A percentile compares a stretch with the other conserved stretches of the same genome.
Conservation (phyloP, 2,888 invertebrate species). For the Conops quadrifasciatus region DNA sequence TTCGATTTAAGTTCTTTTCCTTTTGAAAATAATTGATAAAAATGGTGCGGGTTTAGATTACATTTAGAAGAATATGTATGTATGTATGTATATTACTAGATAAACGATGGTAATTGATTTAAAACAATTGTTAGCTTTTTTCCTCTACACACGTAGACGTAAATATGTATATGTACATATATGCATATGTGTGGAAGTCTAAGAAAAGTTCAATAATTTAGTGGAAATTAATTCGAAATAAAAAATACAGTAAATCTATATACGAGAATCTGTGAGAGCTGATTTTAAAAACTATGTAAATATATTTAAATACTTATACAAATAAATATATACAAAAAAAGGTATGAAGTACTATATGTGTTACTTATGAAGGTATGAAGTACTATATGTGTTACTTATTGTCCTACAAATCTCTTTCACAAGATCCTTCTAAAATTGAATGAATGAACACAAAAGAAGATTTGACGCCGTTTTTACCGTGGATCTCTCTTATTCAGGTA, state of each 20-base stretch:
- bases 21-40: conserved; percentile 19
- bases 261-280: conserved; percentile 28
- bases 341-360: not conserved
- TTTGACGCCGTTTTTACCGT: too few species aligned
- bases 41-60: conserved; percentile 30
- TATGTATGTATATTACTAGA: conserved; percentile 13
- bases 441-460: too few species aligned
- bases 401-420: too few species aligned
- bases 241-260: conserved; percentile 19
- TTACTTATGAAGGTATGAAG: not conserved
- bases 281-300: conserved; percentile 29
- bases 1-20: conserved; percentile 1
- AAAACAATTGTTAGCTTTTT: conserved; percentile 11
- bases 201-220: conserved; percentile 12
- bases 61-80: conserved; percentile 22
- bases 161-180: not conserved
- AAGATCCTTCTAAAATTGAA: too few species aligned
- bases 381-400: not conserved
- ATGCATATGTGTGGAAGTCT: not conserved
- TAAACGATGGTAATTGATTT: not conserved
- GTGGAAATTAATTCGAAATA: not conserved
- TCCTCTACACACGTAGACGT: not conserved
- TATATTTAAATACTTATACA: conserved; percentile 25
- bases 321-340: conserved; percentile 15
- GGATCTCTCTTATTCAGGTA: too few species aligned